Base-by-base conservation (phyloP, 1,140 invertebrate species). In the Drosophila biarmipes region DNA sequence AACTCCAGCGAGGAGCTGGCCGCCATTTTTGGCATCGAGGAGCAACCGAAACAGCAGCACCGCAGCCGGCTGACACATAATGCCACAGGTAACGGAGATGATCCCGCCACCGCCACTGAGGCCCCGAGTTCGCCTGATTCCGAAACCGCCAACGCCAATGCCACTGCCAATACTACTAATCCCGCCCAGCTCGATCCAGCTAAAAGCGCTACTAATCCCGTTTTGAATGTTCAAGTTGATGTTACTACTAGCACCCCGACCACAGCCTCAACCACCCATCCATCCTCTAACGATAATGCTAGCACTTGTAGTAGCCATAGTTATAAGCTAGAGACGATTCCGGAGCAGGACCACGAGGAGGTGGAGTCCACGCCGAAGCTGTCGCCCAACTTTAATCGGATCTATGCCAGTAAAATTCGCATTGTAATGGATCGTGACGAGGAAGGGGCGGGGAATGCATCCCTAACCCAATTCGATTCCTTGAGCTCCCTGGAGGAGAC, bases 1-100 rank as follows among this genome's bases (percentile, higher is more conserved):
- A 94, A 94, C 78, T 94, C 94, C 6, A 94, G 94, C 68, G 94
- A 94, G 80, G 94, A 94, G 78, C 90, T 94, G 57, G 93, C 94
- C 6, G 94, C 94, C 61, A 94, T 94, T 58, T 94, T 94, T 87
- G 91, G 91, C 72, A 91, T 91, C 14, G 91, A 86, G 40, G 87
- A 91, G 69, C 73, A 75, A 42, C 61, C 80, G 5, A 75, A 73
- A 31, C 71, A 43, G 19, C 53, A 37, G 38, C 53, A 68, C 8
- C 48, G 48, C 76, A 64, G 27, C 27, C 27, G 42, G 43, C 58
- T 49, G 34, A 37, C 55, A 24, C 45, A 43, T 10, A 66, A 66
- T 12, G 61, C 55, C 54, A 85, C 86, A 90, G 87, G 87, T 90
- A 90, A 90, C 66, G 85, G 77, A 64, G 71, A 43, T 49, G 72